A percentile compares a stretch with the other conserved stretches of the same genome.
Conservation (phyloP, 2,113 vertebrate species). For the Cephalopholis sonnerati region DNA sequence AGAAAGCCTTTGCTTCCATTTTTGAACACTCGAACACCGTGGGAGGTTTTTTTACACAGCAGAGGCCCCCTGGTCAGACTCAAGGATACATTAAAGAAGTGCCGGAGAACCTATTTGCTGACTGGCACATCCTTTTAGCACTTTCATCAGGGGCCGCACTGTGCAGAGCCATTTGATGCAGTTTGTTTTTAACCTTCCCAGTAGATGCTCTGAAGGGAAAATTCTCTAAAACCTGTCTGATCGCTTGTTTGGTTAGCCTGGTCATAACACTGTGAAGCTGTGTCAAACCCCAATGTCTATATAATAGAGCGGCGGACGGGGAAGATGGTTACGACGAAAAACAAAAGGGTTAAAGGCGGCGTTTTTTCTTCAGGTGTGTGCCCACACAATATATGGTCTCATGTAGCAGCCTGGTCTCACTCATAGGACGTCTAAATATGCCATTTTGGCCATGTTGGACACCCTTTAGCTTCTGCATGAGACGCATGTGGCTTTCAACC, state of each 20-base stretch:
- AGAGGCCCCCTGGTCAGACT: constrained; percentile 60
- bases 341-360: background rate
- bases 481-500: too few species aligned
- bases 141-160: constrained; percentile 59
- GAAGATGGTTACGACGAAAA: background rate
- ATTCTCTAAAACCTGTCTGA: constrained; percentile 34
- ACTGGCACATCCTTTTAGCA: constrained; percentile 71
- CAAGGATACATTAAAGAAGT: constrained; percentile 71
- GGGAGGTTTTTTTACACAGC: constrained; percentile 62
- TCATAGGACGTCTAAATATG: too few species aligned
- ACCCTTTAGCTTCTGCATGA: too few species aligned
- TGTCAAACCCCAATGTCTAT: background rate
- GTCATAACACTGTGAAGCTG: background rate
- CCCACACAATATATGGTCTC: too few species aligned
- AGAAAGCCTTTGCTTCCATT: constrained; percentile 20
- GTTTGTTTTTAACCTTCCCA: constrained; percentile 65
- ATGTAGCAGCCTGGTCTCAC: too few species aligned
- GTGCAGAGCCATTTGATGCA: constrained; percentile 56
- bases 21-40: constrained; percentile 39
- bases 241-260: constrained; percentile 33
- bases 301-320: background rate
- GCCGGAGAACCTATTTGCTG: constrained; percentile 62
- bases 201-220: constrained; percentile 41
- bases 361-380: background rate
- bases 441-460: too few species aligned